Conservation (phyloP, 2,797 vertebrate species). For the Parauchenoglanis ngamensis region DNA sequence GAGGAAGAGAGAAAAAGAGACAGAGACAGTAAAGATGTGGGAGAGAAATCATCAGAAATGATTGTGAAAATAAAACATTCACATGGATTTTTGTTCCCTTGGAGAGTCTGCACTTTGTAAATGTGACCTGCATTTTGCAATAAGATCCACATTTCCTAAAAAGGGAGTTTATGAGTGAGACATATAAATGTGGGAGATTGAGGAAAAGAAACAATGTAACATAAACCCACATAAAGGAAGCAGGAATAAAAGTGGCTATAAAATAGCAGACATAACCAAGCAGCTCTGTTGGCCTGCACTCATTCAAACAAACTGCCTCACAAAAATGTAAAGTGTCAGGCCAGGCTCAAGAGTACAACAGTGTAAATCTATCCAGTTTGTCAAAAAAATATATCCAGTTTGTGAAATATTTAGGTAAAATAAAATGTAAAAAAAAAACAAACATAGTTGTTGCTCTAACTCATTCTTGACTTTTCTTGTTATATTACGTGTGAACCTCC, state of each 20-base stretch:
- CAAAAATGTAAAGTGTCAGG: constrained; percentile 65
- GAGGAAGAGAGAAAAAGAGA: not conserved
- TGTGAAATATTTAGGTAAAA: not conserved
- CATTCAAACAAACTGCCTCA: constrained; percentile 68
- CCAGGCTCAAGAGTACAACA: constrained; percentile 42
- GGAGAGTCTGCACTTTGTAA: not conserved
- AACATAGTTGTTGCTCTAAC: not conserved
- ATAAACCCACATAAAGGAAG: constrained; percentile 24
- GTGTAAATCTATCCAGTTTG: constrained; percentile 44
- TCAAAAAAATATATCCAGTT: constrained; percentile 33
- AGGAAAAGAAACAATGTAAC: constrained; percentile 1
- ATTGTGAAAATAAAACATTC: constrained; percentile 9
- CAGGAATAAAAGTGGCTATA: constrained; percentile 27
- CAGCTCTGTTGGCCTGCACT: constrained; percentile 61
- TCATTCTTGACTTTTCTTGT: not conserved
- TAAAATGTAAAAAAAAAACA: not conserved
- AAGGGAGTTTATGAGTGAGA: not conserved
- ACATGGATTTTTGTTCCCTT: not conserved
- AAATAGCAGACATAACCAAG: constrained; percentile 48
- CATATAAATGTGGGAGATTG: constrained; percentile 14
- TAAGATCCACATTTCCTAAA: not conserved
- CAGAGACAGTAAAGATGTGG: not conserved
- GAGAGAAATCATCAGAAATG: not conserved
- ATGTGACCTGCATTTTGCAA: not conserved
- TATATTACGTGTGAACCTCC: not conserved